phyloP scores from a whole-genome alignment of 2,888 invertebrate species.

The Diloba caeruleocephala region DNA sequence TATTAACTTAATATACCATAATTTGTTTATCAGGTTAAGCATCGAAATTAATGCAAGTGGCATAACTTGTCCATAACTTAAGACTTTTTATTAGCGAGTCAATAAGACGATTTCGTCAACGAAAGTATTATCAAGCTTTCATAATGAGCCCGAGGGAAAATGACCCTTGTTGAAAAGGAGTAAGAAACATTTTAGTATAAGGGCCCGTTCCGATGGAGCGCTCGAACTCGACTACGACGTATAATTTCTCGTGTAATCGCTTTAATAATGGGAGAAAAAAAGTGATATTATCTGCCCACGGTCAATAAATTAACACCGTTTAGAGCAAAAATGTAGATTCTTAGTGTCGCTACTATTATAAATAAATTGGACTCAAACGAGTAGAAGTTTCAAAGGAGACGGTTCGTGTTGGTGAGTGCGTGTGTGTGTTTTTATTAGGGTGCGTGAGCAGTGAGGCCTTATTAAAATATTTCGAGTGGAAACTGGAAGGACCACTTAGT shows the following conservation, averaged over 20 bases:
- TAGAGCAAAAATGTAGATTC: conserved; percentile 89
- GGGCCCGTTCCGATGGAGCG: conserved; percentile 63
- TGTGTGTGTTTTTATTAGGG: conserved; percentile 87
- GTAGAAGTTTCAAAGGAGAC: conserved; percentile 74
- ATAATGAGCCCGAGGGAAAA: conserved; percentile 53
- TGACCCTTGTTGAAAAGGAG: conserved; percentile 47
- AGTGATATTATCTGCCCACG: conserved; percentile 89
- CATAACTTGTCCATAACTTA: conserved; percentile 88
- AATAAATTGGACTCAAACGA: conserved; percentile 80
- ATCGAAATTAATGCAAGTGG: conserved; percentile 89
- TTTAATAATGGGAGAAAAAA: conserved; percentile 88
- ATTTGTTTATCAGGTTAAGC: conserved; percentile 89
- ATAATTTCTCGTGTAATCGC: conserved; percentile 89
- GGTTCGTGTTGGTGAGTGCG: conserved; percentile 74
- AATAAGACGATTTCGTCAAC: conserved; percentile 86
- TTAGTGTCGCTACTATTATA: conserved; percentile 88
- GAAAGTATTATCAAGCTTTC: conserved; percentile 75
- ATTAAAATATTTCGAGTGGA: conserved; percentile 89
- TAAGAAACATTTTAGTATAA: conserved; percentile 61
- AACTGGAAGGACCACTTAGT: conserved; percentile 90
- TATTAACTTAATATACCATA: conserved; percentile 88
- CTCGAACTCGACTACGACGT: conserved; percentile 82
- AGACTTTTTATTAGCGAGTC: conserved; percentile 88
- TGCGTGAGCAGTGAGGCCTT: conserved; percentile 88
- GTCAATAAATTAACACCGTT: conserved; percentile 89